A percentile compares a stretch with the other conserved stretches of the same genome.
Conservation (phyloP, 30 jellyfish, hydroid and myxozoan genomes). For the Turritopsis dohrnii region DNA sequence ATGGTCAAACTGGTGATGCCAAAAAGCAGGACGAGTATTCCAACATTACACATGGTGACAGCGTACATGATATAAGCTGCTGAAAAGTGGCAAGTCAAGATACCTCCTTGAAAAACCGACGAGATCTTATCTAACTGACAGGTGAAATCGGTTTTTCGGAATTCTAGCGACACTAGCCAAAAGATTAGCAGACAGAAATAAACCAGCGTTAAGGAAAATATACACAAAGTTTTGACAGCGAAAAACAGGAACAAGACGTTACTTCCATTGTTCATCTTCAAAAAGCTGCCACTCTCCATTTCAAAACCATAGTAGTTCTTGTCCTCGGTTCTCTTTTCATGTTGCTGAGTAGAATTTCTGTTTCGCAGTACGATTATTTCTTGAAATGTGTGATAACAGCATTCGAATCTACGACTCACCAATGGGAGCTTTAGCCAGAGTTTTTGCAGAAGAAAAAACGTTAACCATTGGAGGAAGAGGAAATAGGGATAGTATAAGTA, state of each 20-base stretch:
- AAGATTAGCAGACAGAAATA: background rate
- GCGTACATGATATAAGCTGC: slow-evolving; percentile 13
- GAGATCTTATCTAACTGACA: background rate
- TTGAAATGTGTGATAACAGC: background rate
- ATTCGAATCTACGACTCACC: background rate
- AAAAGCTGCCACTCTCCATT: background rate
- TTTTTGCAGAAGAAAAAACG: background rate
- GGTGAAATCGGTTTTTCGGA: background rate
- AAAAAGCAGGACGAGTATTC: slow-evolving; percentile 5
- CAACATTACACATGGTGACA: background rate
- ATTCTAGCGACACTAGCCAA: slow-evolving; percentile 1
- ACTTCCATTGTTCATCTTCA: background rate
- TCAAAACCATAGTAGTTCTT: background rate
- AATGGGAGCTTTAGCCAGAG: background rate
- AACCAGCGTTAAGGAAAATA: background rate
- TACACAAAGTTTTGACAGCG: background rate
- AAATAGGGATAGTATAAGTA: background rate
- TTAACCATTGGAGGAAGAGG: background rate
- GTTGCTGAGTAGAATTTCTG: background rate
- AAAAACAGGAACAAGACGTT: background rate
- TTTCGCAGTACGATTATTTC: background rate
- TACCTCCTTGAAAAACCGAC: background rate
- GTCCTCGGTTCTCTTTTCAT: background rate
- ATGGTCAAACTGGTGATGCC: background rate
- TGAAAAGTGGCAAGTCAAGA: slow-evolving; percentile 10